Conservation (phyloP, 2,888 invertebrate species). For the Timema podura region DNA sequence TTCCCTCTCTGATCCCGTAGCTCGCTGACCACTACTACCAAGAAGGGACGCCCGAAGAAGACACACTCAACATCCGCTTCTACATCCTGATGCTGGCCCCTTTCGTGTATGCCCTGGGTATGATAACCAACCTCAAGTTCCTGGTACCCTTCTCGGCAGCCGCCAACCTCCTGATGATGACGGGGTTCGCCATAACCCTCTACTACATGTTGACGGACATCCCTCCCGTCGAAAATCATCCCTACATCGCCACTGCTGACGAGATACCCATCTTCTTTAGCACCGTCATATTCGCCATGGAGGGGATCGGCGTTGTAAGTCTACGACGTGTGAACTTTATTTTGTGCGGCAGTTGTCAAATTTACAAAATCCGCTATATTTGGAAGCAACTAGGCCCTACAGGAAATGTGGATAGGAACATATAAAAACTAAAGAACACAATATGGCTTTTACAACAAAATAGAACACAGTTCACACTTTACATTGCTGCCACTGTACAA, state of each 20-base stretch:
- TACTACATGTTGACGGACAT: constrained; percentile 58
- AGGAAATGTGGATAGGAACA: no score
- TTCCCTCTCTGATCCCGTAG: not conserved
- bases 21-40: not conserved
- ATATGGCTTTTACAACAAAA: no score
- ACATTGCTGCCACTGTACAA: no score
- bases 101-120: constrained; percentile 66
- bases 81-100: constrained; percentile 56
- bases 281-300: constrained; percentile 95
- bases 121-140: constrained; percentile 83
- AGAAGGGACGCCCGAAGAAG: not conserved
- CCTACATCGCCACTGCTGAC: constrained; percentile 46
- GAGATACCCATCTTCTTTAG: constrained; percentile 89
- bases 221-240: constrained; percentile 59
- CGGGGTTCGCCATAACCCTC: constrained; percentile 83
- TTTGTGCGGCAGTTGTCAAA: no score
- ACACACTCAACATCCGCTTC: constrained; percentile 21
- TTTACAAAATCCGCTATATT: no score
- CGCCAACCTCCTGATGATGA: constrained; percentile 84
- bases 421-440: no score
- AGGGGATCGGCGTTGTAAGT: constrained; percentile 74
- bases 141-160: constrained; percentile 90
- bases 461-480: no score
- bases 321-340: no score
- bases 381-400: no score